Evolutionary conservation across 2,113 vertebrate genomes (phyloP).

Genomic region (Glaucomys volans): DNA sequence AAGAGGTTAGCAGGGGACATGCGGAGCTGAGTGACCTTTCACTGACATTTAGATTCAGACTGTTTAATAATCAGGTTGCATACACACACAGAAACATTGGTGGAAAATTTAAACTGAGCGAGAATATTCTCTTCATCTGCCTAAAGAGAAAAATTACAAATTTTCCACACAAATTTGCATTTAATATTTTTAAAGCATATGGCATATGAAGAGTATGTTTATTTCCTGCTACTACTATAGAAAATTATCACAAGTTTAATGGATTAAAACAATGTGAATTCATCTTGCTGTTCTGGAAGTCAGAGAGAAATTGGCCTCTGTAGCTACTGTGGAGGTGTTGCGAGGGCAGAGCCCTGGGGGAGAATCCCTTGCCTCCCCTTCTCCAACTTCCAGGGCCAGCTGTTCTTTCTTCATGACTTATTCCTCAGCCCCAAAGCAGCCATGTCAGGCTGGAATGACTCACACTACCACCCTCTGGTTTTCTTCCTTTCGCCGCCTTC

Average conservation of each 20-base stretch:
- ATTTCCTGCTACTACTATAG: background rate
- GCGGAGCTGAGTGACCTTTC: background rate
- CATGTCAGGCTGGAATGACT: background rate
- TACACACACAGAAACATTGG: background rate
- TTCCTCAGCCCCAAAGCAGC: background rate
- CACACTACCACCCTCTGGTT: background rate
- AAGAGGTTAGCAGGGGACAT: background rate
- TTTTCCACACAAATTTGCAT: background rate
- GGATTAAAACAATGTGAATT: background rate
- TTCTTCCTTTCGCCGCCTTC: background rate
- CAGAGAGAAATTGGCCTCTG: background rate
- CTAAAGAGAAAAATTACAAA: background rate
- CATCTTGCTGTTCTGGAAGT: background rate
- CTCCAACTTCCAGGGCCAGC: background rate
- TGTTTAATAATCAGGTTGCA: background rate
- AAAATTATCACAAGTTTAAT: background rate
- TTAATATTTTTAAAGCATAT: background rate
- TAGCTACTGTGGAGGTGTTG: background rate
- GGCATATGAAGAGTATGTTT: background rate
- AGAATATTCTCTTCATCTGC: background rate
- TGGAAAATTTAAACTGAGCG: background rate
- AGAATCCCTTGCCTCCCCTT: background rate
- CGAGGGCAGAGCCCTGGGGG: background rate
- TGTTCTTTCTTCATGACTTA: fast-evolving
- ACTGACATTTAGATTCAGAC: background rate